Conservation (phyloP, 2,888 invertebrate species). For the Anarsia innoxiella region DNA sequence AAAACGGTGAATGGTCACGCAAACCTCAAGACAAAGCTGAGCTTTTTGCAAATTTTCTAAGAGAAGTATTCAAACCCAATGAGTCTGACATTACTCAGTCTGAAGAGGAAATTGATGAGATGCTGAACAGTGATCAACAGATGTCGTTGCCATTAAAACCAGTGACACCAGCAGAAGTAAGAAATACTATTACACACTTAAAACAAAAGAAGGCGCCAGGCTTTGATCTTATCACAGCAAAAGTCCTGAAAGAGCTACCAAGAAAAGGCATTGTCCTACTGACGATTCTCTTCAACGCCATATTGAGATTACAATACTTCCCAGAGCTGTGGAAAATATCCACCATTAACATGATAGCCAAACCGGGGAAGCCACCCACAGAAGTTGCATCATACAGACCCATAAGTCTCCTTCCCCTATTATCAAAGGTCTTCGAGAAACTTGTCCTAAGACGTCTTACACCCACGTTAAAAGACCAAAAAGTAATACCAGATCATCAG, state of each 20-base stretch:
- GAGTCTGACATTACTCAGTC: background rate
- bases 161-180: background rate
- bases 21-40: background rate
- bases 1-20: background rate
- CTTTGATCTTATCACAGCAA: background rate
- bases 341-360: background rate
- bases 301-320: background rate
- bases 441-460: too few species aligned
- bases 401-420: background rate
- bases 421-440: conserved; percentile 1
- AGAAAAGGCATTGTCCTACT: background rate
- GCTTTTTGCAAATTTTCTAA: conserved; percentile 1
- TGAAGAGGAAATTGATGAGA: background rate
- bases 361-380: background rate
- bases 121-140: background rate
- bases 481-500: too few species aligned
- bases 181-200: background rate
- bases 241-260: background rate
- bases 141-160: background rate
- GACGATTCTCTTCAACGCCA: background rate
- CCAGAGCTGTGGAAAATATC: background rate
- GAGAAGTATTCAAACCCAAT: background rate
- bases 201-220: background rate
- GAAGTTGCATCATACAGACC: background rate
- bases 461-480: too few species aligned